Evolutionary conservation across 92 coral and sea anemone species (phyloP).

Genomic region (Epizoanthus rinbou): DNA sequence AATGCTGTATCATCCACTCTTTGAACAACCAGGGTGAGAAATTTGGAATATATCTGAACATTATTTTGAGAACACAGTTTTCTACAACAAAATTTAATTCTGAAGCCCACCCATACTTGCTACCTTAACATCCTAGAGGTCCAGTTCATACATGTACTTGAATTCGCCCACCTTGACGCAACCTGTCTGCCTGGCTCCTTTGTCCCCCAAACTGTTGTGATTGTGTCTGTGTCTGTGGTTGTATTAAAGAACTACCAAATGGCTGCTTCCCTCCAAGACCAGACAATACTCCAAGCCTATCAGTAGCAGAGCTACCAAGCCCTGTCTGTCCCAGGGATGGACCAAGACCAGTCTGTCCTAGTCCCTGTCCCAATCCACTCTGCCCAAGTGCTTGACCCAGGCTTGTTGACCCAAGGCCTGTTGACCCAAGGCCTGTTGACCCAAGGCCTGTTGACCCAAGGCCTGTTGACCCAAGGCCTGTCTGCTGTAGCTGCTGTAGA

Average conservation of each 20-base stretch:
- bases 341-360: slow-evolving; percentile 39
- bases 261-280: slow-evolving; percentile 76
- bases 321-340: slow-evolving; percentile 23
- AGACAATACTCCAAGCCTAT: slow-evolving; percentile 68
- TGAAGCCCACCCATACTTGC: too few relatives aligned
- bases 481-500: slow-evolving; percentile 87
- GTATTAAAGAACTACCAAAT: slow-evolving; percentile 68
- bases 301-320: slow-evolving; percentile 66
- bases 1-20: too few relatives aligned
- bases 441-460: slow-evolving; percentile 67
- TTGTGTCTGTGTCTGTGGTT: slow-evolving; percentile 65
- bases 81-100: too few relatives aligned
- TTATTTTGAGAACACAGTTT: too few relatives aligned
- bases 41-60: too few relatives aligned
- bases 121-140: too few relatives aligned
- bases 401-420: slow-evolving; percentile 68
- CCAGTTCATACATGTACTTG: too few relatives aligned
- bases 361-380: slow-evolving; percentile 29
- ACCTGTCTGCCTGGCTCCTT: slow-evolving; percentile 75
- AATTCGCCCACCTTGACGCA: slow-evolving; percentile 73
- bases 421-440: too few relatives aligned
- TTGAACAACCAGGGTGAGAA: too few relatives aligned
- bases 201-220: slow-evolving; percentile 67
- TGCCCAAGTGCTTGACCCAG: slow-evolving; percentile 27
- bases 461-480: slow-evolving; percentile 68